Evolutionary conservation across 2,888 invertebrate genomes (phyloP).

Genomic region (Drosophila quinaria): DNA sequence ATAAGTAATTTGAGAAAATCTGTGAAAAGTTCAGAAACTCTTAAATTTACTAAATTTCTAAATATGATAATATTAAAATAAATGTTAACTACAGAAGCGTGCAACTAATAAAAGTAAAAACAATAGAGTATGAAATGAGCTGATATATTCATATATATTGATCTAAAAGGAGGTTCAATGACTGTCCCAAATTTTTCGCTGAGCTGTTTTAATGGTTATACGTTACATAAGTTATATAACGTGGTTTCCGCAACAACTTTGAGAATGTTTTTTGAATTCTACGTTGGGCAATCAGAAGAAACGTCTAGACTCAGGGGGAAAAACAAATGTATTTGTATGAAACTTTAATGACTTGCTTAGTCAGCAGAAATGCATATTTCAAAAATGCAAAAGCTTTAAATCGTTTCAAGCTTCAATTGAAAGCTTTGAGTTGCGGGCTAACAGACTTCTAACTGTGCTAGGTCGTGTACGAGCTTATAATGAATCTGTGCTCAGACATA

Average conservation of each 20-base stretch:
- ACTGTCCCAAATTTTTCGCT: slow-evolving; percentile 26
- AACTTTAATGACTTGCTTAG: not conserved
- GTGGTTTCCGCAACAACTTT: slow-evolving; percentile 7
- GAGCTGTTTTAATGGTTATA: slow-evolving; percentile 1
- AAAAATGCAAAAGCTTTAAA: slow-evolving; percentile 14
- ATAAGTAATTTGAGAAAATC: no score
- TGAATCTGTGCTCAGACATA: slow-evolving; percentile 4
- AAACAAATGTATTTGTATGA: not conserved
- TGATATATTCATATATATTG: not conserved
- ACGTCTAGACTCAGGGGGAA: no score
- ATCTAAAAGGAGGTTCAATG: slow-evolving; percentile 34
- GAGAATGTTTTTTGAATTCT: not conserved
- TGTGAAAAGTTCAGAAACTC: no score
- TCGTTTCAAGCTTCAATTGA: slow-evolving; percentile 14
- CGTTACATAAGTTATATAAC: slow-evolving; percentile 20
- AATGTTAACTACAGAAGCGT: no score
- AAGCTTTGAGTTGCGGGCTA: slow-evolving; percentile 31
- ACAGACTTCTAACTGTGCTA: slow-evolving; percentile 39
- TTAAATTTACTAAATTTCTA: no score
- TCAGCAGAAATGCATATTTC: slow-evolving; percentile 1
- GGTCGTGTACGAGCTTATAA: slow-evolving; percentile 34
- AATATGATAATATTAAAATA: no score
- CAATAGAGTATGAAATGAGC: not conserved
- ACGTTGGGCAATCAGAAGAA: slow-evolving; percentile 12
- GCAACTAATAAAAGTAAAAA: no score